These are phyloP conservation scores for Corvus hawaiiensis DNA, from an alignment of 2,113 vertebrate genomes.

Conservation along the genomic window DNA sequence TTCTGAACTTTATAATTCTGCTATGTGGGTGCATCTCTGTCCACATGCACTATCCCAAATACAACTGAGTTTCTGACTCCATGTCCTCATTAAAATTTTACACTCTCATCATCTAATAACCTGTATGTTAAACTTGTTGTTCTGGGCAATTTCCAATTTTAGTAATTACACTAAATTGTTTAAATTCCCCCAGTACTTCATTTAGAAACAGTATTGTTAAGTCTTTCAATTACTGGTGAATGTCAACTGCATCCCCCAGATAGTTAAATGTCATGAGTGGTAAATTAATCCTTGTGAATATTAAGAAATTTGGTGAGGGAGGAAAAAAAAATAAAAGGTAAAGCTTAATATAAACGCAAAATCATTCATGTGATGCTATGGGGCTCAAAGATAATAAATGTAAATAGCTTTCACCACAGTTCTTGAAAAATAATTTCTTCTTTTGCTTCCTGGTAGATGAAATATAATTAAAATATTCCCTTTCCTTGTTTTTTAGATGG, in stretches of 20 bases:
- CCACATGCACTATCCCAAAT: background rate
- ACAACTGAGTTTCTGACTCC: background rate
- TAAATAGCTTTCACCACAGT: background rate
- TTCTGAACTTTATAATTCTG: background rate
- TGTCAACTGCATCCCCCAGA: background rate
- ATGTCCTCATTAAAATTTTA: background rate
- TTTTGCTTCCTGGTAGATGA: background rate
- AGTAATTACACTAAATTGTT: background rate
- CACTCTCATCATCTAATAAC: background rate
- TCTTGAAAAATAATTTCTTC: background rate
- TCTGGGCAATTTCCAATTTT: background rate
- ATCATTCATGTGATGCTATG: background rate
- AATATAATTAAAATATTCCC: slow-evolving; percentile 30
- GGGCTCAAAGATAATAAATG: background rate
- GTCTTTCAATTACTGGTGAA: background rate
- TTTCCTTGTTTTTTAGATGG: background rate
- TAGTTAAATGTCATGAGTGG: background rate
- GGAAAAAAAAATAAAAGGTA: background rate
- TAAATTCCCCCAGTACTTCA: background rate
- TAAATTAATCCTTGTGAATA: background rate
- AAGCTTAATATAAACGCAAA: background rate
- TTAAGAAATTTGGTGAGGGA: background rate
- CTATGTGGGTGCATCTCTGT: background rate
- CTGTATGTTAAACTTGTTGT: background rate
- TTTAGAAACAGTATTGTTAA: background rate